Evolutionary conservation across 2,888 invertebrate genomes (phyloP).

Genomic region (Cephus runcator): DNA sequence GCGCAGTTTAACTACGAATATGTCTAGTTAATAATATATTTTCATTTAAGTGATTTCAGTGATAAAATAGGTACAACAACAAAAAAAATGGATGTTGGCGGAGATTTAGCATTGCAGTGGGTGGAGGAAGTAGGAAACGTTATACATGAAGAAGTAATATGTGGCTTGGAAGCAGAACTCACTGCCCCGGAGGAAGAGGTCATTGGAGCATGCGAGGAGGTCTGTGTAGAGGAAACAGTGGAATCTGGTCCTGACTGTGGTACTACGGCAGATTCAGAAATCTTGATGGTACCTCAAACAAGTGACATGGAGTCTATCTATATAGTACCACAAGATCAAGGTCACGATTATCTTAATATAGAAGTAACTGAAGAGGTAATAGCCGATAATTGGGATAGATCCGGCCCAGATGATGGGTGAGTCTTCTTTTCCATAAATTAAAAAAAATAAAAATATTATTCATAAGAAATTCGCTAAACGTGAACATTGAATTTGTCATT

Average conservation of each 20-base stretch:
- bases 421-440: constrained; percentile 13
- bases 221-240: constrained; percentile 61
- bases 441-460: background rate
- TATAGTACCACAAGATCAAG: constrained; percentile 66
- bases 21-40: constrained; percentile 11
- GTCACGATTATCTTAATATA: constrained; percentile 66
- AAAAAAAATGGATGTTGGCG: constrained; percentile 53
- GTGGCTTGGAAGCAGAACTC: constrained; percentile 67
- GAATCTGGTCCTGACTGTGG: constrained; percentile 46
- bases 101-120: constrained; percentile 60
- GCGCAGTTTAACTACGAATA: background rate
- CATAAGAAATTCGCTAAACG: background rate
- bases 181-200: constrained; percentile 59
- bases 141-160: constrained; percentile 68
- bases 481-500: background rate
- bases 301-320: constrained; percentile 65
- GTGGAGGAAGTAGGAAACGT: constrained; percentile 62
- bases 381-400: constrained; percentile 82
- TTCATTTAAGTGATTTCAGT: constrained; percentile 49
- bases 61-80: constrained; percentile 44
- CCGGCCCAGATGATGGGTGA: constrained; percentile 79
- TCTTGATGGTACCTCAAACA: constrained; percentile 58
- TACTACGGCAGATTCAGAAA: constrained; percentile 48
- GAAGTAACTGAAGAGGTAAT: constrained; percentile 84
- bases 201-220: constrained; percentile 66